Evolutionary conservation across 2,888 invertebrate species (phyloP), one percentile per base, ranked within the genome.

Genomic region (Parthenolecanium corni): DNA sequence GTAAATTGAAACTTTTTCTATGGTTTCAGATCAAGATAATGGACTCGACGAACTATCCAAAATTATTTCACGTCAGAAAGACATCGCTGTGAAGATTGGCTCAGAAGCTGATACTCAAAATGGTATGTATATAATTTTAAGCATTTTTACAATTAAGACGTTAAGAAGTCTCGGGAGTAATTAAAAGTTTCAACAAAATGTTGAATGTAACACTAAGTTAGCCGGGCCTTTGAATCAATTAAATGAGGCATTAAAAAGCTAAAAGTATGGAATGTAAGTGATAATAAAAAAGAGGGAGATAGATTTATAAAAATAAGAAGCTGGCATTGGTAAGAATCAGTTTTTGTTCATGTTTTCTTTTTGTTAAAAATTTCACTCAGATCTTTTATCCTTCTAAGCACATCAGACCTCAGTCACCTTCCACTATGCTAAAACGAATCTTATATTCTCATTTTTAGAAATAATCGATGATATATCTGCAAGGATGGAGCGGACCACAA

Each of bases 61-160:
- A 71, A 84, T 86, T 4, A 83, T 89, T 64, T 79, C 82, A 0
- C 76, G 87, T 5, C 89, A 89, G 71, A 87, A 86, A 69, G 77
- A 82, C 68, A 81, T 89, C 70, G 88, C 88, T 6, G 74, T 81
- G 52, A 83, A 82, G 52, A 83, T 90, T 68, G 82, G 82, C 12
- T 78, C 77, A 69, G 89, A 89, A 76, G 86, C 89, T 0, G 84
- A 84, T 69, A 74, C 80, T 67, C 89, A 89, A 70, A 86, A 87
- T 77, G 86, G 86, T 86, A 73, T 71, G 68, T 12, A 1, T n/a
- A n/a, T n/a, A n/a, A n/a, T 11, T 18, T 16, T 9, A 36, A 25
- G 1, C 56, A 36, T 1, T 14, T 9, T 16, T 24, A 9, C 44
- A 2, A 1, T 47, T 52, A n/a, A 47, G 16, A 63, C 25, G 1